Base-by-base conservation (phyloP, 1,140 invertebrate species). In the Drosophila melanica region DNA sequence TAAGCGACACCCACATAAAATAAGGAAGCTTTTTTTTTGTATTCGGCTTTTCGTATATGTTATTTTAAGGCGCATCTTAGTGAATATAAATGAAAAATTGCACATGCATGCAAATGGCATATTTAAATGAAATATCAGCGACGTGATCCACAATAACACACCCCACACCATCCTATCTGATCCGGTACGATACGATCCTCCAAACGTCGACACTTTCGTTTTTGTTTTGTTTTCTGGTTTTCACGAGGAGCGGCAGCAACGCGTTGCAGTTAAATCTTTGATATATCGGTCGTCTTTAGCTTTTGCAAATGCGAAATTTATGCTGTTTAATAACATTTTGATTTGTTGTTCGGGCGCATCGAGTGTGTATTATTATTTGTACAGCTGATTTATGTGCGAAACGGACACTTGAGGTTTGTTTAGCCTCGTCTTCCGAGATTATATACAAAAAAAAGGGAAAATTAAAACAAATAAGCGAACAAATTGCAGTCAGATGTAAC, bases 91-190 rank as follows among this genome's bases (percentile, higher is more conserved):
- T 85, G 64, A 75, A 81, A 75, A 74, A 86, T 77, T 67, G 81
- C 65, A 51, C 48, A 60, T 55, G 68, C 77, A 85, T 81, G 81
- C 81, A 81, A 85, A 81, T 80, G 77, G 35, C 64, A 68, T 67
- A 70, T 86, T 70, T 74, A 77, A 69, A 60, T 66, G 42, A 60
- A 70, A 70, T 67, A 79, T 79, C 50, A 50, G 47, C 12, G 71
- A 65, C 66, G 70, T 81, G 79, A 77, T 70, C 67, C 41, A 37
- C 54, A 60, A 58, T 55, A 50, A 33, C 41, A 59, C 63, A 58
- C 27, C 41, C 39, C 42, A 62, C 6, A 27, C 44, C 18, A 66
- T 53, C 42, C n/a, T 4, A 51, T 44, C 70, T 33, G 62, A 58
- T 65, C 53, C 27, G 27, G 5, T 7, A 7, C 74, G 9, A 42